Percentiles rank a stretch among this genome's conserved stretches.
Evolutionary conservation across 2,797 vertebrate species (phyloP).

Genomic region (Netta rufina): DNA sequence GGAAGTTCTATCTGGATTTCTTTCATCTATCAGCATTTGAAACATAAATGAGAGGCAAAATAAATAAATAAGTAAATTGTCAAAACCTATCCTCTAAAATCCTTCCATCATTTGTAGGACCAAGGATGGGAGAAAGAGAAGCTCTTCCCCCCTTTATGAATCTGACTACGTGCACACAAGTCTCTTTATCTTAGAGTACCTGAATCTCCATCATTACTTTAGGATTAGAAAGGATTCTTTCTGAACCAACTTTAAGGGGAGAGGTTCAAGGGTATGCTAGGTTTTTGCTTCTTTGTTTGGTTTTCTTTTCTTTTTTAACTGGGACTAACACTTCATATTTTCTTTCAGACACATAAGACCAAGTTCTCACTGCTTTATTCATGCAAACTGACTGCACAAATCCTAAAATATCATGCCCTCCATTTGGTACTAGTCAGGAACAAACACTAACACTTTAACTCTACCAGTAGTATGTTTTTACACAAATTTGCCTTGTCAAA

Average conservation of each 20-base stretch:
- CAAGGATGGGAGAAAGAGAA: not conserved
- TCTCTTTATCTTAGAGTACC: not conserved
- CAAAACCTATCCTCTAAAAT: not conserved
- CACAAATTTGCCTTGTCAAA: not conserved
- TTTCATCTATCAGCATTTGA: not conserved
- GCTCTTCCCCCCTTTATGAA: not conserved
- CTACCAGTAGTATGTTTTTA: not conserved
- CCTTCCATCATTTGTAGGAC: not conserved
- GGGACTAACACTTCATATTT: not conserved
- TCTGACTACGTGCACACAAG: not conserved
- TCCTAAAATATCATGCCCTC: not conserved
- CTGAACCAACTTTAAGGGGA: rapidly evolving
- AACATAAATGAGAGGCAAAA: not conserved
- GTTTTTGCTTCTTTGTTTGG: not conserved
- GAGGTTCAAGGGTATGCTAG: not conserved
- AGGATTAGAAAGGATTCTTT: not conserved
- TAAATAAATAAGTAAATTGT: not conserved
- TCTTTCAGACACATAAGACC: not conserved
- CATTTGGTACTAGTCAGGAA: not conserved
- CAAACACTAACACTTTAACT: not conserved
- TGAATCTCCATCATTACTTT: not conserved
- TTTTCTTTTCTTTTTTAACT: not conserved
- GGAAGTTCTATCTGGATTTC: not conserved
- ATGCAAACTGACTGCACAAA: not conserved
- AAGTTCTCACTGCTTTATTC: not conserved